A percentile compares a stretch with the other conserved stretches of the same genome.
Conservation (phyloP, 2,113 vertebrate species). For the Formicarius rufipectus region DNA sequence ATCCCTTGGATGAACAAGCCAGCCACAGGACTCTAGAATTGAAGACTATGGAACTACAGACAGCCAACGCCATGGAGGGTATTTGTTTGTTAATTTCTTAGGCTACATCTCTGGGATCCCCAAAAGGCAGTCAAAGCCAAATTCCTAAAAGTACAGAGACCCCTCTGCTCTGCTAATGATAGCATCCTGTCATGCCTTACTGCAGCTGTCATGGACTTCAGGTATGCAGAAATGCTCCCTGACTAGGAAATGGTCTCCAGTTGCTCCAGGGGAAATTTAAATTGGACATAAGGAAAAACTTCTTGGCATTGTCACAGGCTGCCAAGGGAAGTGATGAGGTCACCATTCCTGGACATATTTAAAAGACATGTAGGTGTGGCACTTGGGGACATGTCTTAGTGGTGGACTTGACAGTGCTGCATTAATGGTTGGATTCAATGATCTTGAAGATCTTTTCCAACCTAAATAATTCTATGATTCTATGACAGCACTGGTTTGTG, state of each 20-base stretch:
- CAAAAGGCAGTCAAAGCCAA: neutral
- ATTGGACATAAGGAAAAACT: neutral
- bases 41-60: neutral
- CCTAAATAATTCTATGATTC: neutral
- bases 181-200: neutral
- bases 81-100: neutral
- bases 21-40: neutral
- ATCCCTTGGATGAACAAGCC: neutral
- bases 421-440: neutral
- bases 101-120: neutral
- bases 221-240: neutral
- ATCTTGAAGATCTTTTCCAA: neutral
- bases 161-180: neutral
- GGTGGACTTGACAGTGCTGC: neutral
- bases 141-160: neutral
- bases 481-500: neutral
- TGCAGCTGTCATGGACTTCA: rapidly evolving
- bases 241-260: neutral
- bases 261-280: neutral
- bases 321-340: neutral
- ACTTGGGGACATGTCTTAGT: neutral
- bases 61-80: neutral
- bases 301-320: neutral
- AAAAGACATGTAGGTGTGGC: neutral
- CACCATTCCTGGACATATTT: rapidly evolving